Conservation (phyloP, 2,888 invertebrate genomes). For the Abrostola triplasia region DNA sequence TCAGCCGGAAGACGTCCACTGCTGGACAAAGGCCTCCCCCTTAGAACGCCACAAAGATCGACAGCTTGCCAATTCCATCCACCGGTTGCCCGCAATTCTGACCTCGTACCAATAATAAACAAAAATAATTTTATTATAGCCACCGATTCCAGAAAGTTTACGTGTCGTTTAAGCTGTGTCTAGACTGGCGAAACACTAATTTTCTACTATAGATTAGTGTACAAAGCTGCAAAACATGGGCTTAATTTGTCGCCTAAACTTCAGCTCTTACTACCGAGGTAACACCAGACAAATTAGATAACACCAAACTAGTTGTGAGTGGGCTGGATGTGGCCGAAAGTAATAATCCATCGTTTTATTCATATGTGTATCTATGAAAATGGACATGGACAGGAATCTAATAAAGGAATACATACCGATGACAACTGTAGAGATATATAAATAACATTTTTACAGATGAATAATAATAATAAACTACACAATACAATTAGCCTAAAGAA, state of each 20-base stretch:
- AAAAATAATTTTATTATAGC: conserved; percentile 11
- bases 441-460: too few relatives aligned
- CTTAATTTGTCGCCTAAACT: conserved; percentile 74
- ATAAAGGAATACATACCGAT: neutral
- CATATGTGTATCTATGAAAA: too few relatives aligned
- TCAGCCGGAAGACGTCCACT: too few relatives aligned
- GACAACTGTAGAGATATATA: too few relatives aligned
- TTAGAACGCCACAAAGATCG: too few relatives aligned
- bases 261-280: conserved; percentile 63
- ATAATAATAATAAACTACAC: too few relatives aligned
- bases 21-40: too few relatives aligned
- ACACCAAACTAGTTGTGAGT: conserved; percentile 34
- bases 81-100: too few relatives aligned
- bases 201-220: conserved; percentile 65
- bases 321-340: conserved; percentile 42
- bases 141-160: conserved; percentile 25
- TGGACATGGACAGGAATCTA: neutral
- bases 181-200: conserved; percentile 60
- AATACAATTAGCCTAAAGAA: too few relatives aligned
- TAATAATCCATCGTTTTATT: neutral
- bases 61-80: too few relatives aligned
- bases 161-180: conserved; percentile 39
- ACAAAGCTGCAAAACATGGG: conserved; percentile 71
- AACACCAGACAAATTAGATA: conserved; percentile 72
- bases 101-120: too few relatives aligned